phyloP scores from a whole-genome alignment of 2,888 invertebrate genomes.

The Mechanitis messenoides region DNA sequence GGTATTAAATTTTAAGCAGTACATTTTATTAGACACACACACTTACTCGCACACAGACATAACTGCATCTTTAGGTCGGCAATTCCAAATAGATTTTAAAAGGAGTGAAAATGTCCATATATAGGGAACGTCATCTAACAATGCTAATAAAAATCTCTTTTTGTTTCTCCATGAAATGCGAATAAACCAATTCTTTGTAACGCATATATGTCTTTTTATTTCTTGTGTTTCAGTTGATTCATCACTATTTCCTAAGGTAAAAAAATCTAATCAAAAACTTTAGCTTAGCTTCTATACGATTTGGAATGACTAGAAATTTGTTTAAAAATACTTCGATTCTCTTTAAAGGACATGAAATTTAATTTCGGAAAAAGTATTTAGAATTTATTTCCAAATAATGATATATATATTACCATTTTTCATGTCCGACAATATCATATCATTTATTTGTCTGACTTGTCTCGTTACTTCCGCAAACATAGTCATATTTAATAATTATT shows the following conservation, averaged over 20 bases:
- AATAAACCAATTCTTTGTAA: slow-evolving; percentile 57
- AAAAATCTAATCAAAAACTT: not conserved
- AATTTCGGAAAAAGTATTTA: too few species aligned
- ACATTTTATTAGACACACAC: not conserved
- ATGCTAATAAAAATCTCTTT: slow-evolving; percentile 48
- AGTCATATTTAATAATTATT: slow-evolving; percentile 32
- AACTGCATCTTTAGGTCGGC: slow-evolving; percentile 60
- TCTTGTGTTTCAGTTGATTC: slow-evolving; percentile 34
- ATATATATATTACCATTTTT: slow-evolving; percentile 41
- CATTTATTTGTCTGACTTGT: slow-evolving; percentile 55
- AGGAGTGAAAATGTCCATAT: slow-evolving; percentile 58
- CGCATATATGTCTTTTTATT: slow-evolving; percentile 48
- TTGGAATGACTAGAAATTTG: too few species aligned
- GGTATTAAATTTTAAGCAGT: not conserved
- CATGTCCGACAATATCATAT: slow-evolving; percentile 58
- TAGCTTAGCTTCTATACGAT: too few species aligned
- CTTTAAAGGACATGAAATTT: too few species aligned
- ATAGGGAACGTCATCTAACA: slow-evolving; percentile 51
- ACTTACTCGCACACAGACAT: slow-evolving; percentile 52
- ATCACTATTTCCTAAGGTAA: slow-evolving; percentile 35
- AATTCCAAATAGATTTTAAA: slow-evolving; percentile 65
- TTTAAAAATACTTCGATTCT: too few species aligned
- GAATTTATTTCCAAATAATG: slow-evolving; percentile 1
- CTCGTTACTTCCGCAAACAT: slow-evolving; percentile 53
- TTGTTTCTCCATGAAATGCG: slow-evolving; percentile 58